Evolutionary conservation across 2,797 vertebrate genomes (phyloP), one percentile per base, ranked within the genome.

Genomic region (Sarcoramphus papa): DNA sequence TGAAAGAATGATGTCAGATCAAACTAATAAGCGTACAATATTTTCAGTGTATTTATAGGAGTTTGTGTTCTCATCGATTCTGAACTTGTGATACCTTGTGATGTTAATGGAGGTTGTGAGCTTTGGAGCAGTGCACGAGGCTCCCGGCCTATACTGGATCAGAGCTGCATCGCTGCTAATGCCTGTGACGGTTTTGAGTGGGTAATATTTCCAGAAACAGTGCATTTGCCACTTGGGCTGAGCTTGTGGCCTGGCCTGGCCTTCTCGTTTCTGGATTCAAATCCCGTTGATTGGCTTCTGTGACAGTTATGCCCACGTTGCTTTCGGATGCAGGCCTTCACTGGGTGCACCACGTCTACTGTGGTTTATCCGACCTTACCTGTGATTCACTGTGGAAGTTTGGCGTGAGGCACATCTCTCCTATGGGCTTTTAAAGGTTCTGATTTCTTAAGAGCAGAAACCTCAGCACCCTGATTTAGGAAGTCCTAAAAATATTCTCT

Each of bases 321-420:
- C 82, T 60, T 65, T 64, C 1, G 10, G 76, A 63, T 54, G 1
- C 53, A 53, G 78, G 40, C 65, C 77, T 81, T 85, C 10, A 7
- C 18, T 7, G n/a, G 30, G 33, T 3, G 18, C 22, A 12, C 25
- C 1, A 0, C 0, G 0, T 28, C 45, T 50, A 21, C 30, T 33
- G 7, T 64, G 68, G 33, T 56, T 80, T n/a, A 10, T 68, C 30
- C 5, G 10, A n/a, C 72, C 72, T 90, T 67, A 35, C 56, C 27
- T 60, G 22, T 57, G 31, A 45, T 65, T 74, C 53, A 20, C 33
- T 57, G 5, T 14, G 59, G 50, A 64, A 47, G 56, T 40, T 21
- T 69, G 51, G 6, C 24, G 3, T n/a, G 8, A 50, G 12, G 57
- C 31, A 5, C 17, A 2, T 78, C 37, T 78, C 59, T 53, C 33